Percentiles rank a stretch among this genome's conserved stretches.
Conservation (phyloP, 2,888 invertebrate genomes). For the Nephrotoma guestfalica region DNA sequence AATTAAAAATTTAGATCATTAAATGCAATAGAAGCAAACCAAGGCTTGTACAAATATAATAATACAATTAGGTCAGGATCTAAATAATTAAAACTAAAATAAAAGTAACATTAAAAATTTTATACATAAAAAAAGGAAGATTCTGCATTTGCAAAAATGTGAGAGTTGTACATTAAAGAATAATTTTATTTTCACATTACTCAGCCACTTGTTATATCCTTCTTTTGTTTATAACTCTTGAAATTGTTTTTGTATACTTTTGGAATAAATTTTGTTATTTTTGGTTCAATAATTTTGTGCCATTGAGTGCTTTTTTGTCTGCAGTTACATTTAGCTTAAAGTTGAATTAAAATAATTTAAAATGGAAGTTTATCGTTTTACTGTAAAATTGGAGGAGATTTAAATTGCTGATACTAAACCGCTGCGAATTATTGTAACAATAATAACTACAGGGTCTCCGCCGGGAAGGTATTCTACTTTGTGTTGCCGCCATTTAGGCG, state of each 20-base stretch:
- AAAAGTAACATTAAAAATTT: neutral
- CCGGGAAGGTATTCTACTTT: too few relatives aligned
- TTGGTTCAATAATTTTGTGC: neutral
- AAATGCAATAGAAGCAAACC: neutral
- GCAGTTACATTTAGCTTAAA: neutral
- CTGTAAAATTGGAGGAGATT: too few relatives aligned
- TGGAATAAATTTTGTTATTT: neutral
- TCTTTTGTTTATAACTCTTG: neutral
- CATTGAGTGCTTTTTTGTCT: neutral
- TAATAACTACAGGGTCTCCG: too few relatives aligned
- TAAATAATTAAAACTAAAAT: neutral
- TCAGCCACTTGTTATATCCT: neutral
- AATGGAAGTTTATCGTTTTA: too few relatives aligned
- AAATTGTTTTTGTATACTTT: neutral
- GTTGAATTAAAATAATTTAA: too few relatives aligned
- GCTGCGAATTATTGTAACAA: too few relatives aligned
- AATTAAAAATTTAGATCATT: neutral
- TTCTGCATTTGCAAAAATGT: neutral
- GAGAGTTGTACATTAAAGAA: neutral
- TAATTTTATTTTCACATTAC: neutral
- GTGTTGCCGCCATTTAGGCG: too few relatives aligned
- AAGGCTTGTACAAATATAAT: neutral
- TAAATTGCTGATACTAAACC: too few relatives aligned
- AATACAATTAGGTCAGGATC: neutral
- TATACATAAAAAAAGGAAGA: neutral